Conservation (phyloP, 2,888 invertebrate genomes). For the Cheilosia pagana region DNA sequence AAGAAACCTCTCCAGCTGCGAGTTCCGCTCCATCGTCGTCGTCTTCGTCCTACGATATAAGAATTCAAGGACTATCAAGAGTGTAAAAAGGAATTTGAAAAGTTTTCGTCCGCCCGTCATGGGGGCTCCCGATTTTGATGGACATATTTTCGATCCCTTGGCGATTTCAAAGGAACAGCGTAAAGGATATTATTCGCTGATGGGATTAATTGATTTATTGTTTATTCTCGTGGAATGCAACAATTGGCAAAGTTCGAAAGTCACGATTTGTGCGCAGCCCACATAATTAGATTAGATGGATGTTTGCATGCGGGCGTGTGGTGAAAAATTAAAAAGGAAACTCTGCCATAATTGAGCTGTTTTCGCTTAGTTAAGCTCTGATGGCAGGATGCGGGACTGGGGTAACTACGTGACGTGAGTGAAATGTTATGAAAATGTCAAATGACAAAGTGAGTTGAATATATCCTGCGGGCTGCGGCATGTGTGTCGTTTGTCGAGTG, state of each 20-base stretch:
- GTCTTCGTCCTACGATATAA: neutral
- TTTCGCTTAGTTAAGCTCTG: slow-evolving; percentile 37
- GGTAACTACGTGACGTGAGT: slow-evolving; percentile 38
- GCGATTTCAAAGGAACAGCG: neutral
- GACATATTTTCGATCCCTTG: slow-evolving; percentile 30
- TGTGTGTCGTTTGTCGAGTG: no score
- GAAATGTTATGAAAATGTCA: slow-evolving; percentile 35
- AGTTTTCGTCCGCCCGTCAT: slow-evolving; percentile 12
- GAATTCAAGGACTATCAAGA: slow-evolving; percentile 32
- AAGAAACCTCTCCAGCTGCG: slow-evolving; percentile 3
- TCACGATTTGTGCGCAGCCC: slow-evolving; percentile 6
- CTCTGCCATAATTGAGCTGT: slow-evolving; percentile 35
- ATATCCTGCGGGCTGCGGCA: no score
- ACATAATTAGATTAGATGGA: slow-evolving; percentile 35
- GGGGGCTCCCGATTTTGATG: neutral
- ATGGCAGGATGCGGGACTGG: slow-evolving; percentile 7
- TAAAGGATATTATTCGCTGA: slow-evolving; percentile 1
- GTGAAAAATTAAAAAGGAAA: slow-evolving; percentile 20
- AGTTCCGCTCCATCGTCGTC: neutral
- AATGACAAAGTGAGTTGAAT: slow-evolving; percentile 13
- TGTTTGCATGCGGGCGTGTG: neutral
- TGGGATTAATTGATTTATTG: slow-evolving; percentile 27
- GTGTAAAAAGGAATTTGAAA: slow-evolving; percentile 15
- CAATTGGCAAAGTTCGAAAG: slow-evolving; percentile 16
- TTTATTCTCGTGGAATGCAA: slow-evolving; percentile 8